Percentiles rank a stretch among this genome's conserved stretches.
Evolutionary conservation across 2,797 vertebrate genomes (phyloP).

Genomic region (Dendrocincla fuliginosa): DNA sequence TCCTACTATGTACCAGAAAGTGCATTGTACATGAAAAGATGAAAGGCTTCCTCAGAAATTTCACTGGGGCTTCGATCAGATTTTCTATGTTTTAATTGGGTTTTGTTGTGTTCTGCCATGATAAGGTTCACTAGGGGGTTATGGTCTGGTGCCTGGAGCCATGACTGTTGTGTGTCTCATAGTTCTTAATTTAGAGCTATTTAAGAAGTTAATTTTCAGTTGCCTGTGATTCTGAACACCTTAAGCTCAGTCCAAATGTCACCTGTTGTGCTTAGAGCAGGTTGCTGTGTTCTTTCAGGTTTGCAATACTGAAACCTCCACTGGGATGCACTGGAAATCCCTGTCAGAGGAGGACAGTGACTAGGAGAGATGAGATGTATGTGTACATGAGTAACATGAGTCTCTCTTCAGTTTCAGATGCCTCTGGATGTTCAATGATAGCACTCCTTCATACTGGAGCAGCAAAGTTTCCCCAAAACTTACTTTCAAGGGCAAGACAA

Average conservation of each 20-base stretch:
- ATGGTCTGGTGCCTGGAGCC: background rate
- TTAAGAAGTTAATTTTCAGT: conserved; percentile 37
- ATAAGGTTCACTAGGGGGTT: background rate
- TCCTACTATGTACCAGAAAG: background rate
- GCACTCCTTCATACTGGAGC: conserved; percentile 78
- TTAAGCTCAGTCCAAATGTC: background rate
- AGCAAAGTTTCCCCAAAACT: conserved; percentile 76
- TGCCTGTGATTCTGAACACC: background rate
- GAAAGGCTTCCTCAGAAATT: background rate
- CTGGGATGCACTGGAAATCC: background rate
- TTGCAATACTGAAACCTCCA: background rate
- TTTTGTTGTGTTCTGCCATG: background rate
- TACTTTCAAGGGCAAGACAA: conserved; percentile 77
- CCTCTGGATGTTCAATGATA: conserved; percentile 84
- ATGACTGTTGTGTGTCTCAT: background rate
- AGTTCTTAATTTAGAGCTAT: background rate
- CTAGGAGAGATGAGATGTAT: background rate
- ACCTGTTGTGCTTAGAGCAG: background rate
- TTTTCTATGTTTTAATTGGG: background rate
- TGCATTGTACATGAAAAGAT: background rate
- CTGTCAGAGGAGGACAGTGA: background rate
- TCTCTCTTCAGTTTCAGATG: conserved; percentile 80
- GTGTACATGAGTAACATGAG: background rate
- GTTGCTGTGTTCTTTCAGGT: background rate
- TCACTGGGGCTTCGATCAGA: background rate